phyloP scores from a whole-genome alignment of 2,113 vertebrate species.

The Prunella himalayana region DNA sequence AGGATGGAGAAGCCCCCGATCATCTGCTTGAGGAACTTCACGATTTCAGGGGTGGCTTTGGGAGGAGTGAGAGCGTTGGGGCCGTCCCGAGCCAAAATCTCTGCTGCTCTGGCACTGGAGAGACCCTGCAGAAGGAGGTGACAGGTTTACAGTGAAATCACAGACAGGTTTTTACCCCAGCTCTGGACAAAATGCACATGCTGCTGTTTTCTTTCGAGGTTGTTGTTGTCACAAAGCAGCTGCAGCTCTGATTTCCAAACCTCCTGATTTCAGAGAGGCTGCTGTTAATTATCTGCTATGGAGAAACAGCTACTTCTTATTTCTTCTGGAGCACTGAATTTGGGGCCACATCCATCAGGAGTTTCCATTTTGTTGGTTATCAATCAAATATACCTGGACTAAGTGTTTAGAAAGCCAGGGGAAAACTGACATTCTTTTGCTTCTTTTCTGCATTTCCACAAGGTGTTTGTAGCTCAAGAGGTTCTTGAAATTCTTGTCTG shows the following conservation, averaged over 20 bases:
- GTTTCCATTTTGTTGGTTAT: not conserved
- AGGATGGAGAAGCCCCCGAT: constrained; percentile 80
- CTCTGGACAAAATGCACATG: accelerated
- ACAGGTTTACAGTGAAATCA: not conserved
- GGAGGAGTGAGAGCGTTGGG: constrained; percentile 77
- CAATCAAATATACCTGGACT: not conserved
- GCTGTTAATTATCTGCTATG: not conserved
- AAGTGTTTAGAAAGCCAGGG: not conserved
- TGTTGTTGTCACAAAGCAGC: not conserved
- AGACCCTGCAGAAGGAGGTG: constrained; percentile 68
- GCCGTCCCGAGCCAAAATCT: constrained; percentile 72
- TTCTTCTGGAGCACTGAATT: not conserved
- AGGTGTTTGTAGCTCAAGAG: not conserved
- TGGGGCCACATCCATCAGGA: not conserved
- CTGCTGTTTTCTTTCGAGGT: not conserved
- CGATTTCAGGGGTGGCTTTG: constrained; percentile 72
- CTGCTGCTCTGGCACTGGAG: constrained; percentile 68
- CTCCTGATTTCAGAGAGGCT: not conserved
- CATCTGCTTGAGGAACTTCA: constrained; percentile 82
- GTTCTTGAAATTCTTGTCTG: not conserved
- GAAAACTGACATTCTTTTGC: not conserved
- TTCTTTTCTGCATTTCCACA: not conserved
- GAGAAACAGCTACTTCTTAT: not conserved
- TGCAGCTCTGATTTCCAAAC: not conserved
- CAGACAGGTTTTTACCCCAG: not conserved